Evolutionary conservation across 2,113 vertebrate genomes (phyloP), one percentile per base, ranked within the genome.

Genomic region (Limnothrissa miodon): DNA sequence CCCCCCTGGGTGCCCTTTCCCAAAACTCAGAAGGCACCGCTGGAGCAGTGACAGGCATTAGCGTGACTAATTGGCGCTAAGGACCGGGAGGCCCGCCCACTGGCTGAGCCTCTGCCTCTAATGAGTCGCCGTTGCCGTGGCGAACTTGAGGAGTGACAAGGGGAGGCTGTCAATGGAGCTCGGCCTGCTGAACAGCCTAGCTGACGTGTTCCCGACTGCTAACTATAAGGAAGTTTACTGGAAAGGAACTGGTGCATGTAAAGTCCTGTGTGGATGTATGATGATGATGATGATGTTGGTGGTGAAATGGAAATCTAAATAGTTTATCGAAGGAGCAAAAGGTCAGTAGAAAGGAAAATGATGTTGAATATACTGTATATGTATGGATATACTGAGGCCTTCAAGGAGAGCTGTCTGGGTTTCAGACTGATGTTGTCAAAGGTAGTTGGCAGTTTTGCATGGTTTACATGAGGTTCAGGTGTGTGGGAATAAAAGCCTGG

Each of bases 101-200:
- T 92, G 92, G 91, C 89, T 85, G 82, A 86, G 87, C 87, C 92
- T 92, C 90, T 88, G 88, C 86, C 93, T 91, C 93, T 95, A 94
- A 95, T 94, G 93, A 95, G 92, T 92, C 92, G 91, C 92, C 92
- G 93, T 91, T 93, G 90, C 91, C 89, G 90, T 89, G 92, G 92
- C 89, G 93, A 93, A 90, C 92, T 90, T 88, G 87, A 92, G 92
- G 89, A 91, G 89, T 94, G 94, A 94, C 92, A 91, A 92, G 91
- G 92, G 90, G 92, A 92, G 93, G 90, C 92, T 92, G 92, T 93
- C 92, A 93, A 82, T 90, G 10, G 17, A 4, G 29, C 10, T 10
- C 25, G 59, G 93, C 91, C 91, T 80, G 89, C 92, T 92, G 90
- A 91, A 91, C 89, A 91, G 90, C 89, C 87, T 86, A 83, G 88